phyloP scores from a whole-genome alignment of 2,888 invertebrate genomes.

The Hyles lineata region DNA sequence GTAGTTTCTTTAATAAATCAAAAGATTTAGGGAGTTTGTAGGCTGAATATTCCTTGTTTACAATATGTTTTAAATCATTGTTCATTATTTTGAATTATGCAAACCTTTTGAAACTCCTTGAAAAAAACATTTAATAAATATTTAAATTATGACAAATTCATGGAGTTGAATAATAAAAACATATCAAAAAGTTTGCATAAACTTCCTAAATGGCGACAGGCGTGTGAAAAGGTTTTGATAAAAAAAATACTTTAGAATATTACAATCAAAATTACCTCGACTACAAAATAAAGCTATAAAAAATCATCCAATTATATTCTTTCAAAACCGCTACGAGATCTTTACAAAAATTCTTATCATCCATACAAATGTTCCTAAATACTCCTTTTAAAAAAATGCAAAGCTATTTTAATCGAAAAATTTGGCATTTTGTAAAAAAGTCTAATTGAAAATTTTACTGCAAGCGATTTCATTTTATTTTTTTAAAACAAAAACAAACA shows the following conservation, averaged over 20 bases:
- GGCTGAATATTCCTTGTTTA: neutral
- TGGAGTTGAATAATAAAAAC: neutral
- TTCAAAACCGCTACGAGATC: conserved; percentile 20
- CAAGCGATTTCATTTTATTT: neutral
- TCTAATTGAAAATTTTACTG: neutral
- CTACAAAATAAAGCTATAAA: conserved; percentile 24
- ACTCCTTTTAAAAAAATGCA: conserved; percentile 10
- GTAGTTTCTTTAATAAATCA: too few relatives aligned
- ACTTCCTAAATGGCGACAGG: neutral
- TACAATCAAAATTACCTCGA: neutral
- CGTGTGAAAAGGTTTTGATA: neutral
- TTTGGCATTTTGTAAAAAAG: conserved; percentile 21
- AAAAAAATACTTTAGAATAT: conserved; percentile 10
- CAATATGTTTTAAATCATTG: neutral
- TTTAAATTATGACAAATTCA: too few relatives aligned
- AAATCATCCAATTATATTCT: neutral
- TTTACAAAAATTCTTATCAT: conserved; percentile 23
- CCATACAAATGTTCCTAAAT: conserved; percentile 15
- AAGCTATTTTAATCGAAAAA: conserved; percentile 10
- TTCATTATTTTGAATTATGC: neutral
- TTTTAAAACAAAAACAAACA: neutral
- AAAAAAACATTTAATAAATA: neutral
- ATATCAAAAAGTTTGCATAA: conserved; percentile 4
- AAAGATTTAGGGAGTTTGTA: too few relatives aligned
- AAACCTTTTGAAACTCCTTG: neutral